Evolutionary conservation across 2,888 invertebrate species (phyloP).

Genomic region (Nemurella pictetii): DNA sequence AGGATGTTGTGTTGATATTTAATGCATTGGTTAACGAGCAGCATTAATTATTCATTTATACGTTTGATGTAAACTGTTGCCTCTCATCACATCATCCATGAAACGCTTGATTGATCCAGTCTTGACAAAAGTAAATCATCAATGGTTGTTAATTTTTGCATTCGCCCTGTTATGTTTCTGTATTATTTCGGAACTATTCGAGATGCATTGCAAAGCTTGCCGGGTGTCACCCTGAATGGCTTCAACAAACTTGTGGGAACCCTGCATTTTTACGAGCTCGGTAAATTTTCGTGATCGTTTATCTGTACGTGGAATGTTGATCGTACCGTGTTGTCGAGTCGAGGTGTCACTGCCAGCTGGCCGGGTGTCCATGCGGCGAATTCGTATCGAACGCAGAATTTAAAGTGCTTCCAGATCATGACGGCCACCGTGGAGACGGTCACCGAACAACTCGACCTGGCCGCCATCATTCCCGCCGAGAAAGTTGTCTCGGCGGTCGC

Average conservation of each 20-base stretch:
- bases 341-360: constrained; percentile 28
- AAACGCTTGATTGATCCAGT: neutral
- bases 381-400: constrained; percentile 28
- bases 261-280: neutral
- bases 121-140: neutral
- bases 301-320: constrained; percentile 22
- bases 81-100: neutral
- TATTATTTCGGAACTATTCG: neutral
- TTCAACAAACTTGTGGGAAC: neutral
- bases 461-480: constrained; percentile 80
- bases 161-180: neutral
- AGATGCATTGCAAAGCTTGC: constrained; percentile 10
- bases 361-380: neutral
- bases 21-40: neutral
- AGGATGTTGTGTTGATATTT: neutral
- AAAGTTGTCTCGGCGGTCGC: constrained; percentile 78
- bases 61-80: neutral
- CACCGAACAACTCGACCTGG: constrained; percentile 86
- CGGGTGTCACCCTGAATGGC: constrained; percentile 15
- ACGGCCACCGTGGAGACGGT: constrained; percentile 95
- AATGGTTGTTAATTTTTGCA: neutral
- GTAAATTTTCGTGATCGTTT: neutral
- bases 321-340: constrained; percentile 21
- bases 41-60: neutral
- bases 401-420: constrained; percentile 71